Conservation (phyloP, 2,888 invertebrate genomes). For the Cryptus viduatorius region DNA sequence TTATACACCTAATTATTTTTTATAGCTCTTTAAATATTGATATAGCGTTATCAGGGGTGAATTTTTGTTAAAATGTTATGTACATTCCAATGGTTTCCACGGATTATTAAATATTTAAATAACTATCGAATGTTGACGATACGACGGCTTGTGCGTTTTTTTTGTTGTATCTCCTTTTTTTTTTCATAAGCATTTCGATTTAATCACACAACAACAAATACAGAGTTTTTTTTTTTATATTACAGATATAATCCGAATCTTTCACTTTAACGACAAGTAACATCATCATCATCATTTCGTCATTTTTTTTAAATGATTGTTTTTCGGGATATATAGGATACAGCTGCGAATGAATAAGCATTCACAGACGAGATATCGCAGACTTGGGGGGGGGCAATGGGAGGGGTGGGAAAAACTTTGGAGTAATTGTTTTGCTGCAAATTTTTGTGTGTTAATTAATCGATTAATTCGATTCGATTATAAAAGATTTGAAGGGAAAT, state of each 20-base stretch:
- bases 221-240: constrained; percentile 79
- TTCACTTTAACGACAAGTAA: constrained; percentile 81
- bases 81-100: neutral
- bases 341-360: constrained; percentile 21
- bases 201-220: constrained; percentile 84
- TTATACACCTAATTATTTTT: constrained; percentile 11
- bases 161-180: constrained; percentile 5
- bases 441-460: constrained; percentile 16
- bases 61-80: neutral
- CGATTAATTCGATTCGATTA: constrained; percentile 19
- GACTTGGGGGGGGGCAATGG: too few species aligned
- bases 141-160: neutral
- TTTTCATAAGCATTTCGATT: constrained; percentile 79
- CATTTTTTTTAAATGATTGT: constrained; percentile 56
- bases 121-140: neutral
- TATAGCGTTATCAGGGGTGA: neutral
- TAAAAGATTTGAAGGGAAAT: constrained; percentile 2
- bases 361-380: neutral
- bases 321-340: constrained; percentile 33
- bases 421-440: neutral
- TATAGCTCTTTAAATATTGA: neutral
- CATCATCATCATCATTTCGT: constrained; percentile 72
- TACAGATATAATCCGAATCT: constrained; percentile 82
- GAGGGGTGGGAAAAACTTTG: neutral
- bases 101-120: constrained; percentile 19